Percentiles rank a stretch among this genome's conserved stretches.
These are phyloP conservation scores for Caligus rogercresseyi DNA, from an alignment of 1,140 invertebrate genomes.

Conservation along the genomic window DNA sequence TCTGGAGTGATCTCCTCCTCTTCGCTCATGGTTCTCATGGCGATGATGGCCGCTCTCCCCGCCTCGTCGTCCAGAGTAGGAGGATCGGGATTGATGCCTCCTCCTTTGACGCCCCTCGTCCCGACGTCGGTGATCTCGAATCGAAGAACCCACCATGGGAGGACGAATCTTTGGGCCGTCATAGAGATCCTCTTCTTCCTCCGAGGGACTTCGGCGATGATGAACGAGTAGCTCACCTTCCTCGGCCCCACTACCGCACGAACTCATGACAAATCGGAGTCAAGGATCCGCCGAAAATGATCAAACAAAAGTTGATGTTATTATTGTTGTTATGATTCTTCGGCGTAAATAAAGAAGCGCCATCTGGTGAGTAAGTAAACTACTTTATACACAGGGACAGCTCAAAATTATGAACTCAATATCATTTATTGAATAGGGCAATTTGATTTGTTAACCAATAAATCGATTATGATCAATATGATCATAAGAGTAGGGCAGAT, in stretches of 20 bases:
- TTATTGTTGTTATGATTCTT: no score
- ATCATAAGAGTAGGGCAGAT: no score
- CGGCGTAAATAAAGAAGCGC: no score
- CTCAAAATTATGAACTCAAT: not conserved
- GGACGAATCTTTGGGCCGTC: conserved; percentile 10
- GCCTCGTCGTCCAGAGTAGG: not conserved
- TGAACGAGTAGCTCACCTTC: not conserved
- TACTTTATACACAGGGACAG: not conserved
- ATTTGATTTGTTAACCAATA: no score
- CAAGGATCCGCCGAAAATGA: not conserved
- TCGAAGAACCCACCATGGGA: not conserved
- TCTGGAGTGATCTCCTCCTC: not conserved
- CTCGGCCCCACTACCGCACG: not conserved
- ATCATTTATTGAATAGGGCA: no score
- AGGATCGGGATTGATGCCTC: not conserved
- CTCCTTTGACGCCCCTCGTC: not conserved
- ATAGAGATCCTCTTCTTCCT: conserved; percentile 3
- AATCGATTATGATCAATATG: no score
- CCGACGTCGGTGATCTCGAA: not conserved
- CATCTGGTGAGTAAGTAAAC: not conserved
- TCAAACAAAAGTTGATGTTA: no score
- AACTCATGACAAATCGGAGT: not conserved
- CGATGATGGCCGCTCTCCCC: not conserved
- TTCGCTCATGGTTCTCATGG: not conserved
- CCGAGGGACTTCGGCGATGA: not conserved